These are phyloP conservation scores for Pseudomyrmex concolor DNA, from an alignment of 1,140 invertebrate genomes.

Conservation along the genomic window DNA sequence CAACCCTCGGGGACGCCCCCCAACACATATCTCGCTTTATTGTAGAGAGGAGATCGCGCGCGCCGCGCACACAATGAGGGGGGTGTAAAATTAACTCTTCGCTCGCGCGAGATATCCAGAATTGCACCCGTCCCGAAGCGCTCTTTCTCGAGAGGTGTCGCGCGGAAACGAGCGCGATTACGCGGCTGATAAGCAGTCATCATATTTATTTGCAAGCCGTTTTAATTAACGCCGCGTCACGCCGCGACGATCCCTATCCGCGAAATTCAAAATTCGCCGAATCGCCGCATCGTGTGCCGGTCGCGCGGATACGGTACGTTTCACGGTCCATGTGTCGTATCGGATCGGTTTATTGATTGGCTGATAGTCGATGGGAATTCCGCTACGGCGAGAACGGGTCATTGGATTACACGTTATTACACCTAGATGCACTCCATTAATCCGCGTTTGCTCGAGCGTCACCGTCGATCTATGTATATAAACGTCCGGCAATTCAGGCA, in stretches of 20 bases:
- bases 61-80: background rate
- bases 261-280: no score
- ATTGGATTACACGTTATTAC: conserved; percentile 57
- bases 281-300: background rate
- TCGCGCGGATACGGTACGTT: background rate
- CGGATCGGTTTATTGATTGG: conserved; percentile 50
- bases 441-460: conserved; percentile 18
- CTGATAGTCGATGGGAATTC: conserved; percentile 44
- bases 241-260: background rate
- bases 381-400: conserved; percentile 55
- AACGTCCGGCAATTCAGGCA: conserved; percentile 7
- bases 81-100: conserved; percentile 67
- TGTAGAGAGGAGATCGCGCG: background rate
- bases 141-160: background rate
- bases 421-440: conserved; percentile 40
- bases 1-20: conserved; percentile 26
- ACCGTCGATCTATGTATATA: conserved; percentile 8
- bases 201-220: background rate
- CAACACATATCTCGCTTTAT: conserved; percentile 48
- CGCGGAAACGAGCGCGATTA: conserved; percentile 22
- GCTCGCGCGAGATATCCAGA: conserved; percentile 57
- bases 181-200: conserved; percentile 44
- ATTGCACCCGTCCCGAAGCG: conserved; percentile 47
- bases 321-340: background rate
- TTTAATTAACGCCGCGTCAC: conserved; percentile 23